These are phyloP conservation scores for Callocephalon fimbriatum DNA, from an alignment of 2,113 vertebrate species.

Conservation along the genomic window DNA sequence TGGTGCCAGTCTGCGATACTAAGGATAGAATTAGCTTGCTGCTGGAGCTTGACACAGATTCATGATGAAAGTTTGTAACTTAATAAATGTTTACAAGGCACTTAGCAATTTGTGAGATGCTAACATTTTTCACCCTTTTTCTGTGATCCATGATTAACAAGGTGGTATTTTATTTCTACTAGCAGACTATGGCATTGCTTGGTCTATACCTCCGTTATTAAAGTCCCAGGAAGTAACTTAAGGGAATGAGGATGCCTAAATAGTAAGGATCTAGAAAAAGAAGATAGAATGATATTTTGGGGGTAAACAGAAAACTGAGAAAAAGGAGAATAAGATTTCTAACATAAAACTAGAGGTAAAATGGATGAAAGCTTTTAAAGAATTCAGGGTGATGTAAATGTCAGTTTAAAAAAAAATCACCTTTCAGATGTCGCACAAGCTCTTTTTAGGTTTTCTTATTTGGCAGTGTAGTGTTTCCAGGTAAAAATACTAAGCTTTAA, in stretches of 20 bases:
- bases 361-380: background rate
- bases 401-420: background rate
- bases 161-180: background rate
- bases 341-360: background rate
- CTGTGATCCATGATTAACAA: background rate
- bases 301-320: background rate
- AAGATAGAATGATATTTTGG: background rate
- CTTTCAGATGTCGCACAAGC: background rate
- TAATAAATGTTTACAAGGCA: background rate
- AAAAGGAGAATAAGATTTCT: background rate
- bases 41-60: background rate
- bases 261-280: background rate
- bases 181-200: background rate
- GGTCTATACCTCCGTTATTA: background rate
- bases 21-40: background rate
- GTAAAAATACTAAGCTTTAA: slow-evolving; percentile 9
- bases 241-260: background rate
- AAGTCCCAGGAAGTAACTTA: background rate
- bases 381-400: background rate
- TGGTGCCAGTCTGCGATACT: background rate
- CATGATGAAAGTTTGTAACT: background rate
- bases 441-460: background rate
- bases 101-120: background rate
- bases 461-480: background rate
- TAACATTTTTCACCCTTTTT: background rate